Base-by-base conservation (phyloP, 2,797 vertebrate species). In the Sebastes miniatus region DNA sequence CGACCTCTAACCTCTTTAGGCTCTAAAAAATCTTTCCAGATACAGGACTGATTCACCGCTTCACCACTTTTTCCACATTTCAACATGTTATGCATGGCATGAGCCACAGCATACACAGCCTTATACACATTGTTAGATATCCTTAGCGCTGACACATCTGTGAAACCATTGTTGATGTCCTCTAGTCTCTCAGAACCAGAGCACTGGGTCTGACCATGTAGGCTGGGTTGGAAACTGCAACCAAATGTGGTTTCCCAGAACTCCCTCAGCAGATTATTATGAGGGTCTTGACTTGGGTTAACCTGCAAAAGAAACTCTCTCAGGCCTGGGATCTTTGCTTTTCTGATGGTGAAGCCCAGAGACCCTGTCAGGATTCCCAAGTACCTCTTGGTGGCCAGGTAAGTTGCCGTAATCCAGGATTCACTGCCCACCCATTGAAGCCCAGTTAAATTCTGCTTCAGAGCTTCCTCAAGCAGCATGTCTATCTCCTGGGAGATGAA, bases 381-480 rank as follows among this genome's bases (percentile, higher is more conserved):
- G 50, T 88, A 88, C 59, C 43, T 92, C 9, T 87, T 74, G 13
- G 61, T 90, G 65, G 95, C 87, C 67, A 96, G 76, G 73, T 94
- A 81, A 73, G 87, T 76, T 8, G 92, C 92, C 57, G 95, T 95
- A 57, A 96, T 95, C 96, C 96, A 96, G 63, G 96, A 96, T 84
- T 96, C 95, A 78, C 95, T 96, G 32, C 94, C 96, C 11, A 96
- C 89, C 96, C 95, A 96, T 83, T 96, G 95, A 56, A 95, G 77
- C 29, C 92, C 94, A 1, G 92, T 95, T 56, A 96, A 50, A 62
- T 96, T 96, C 82, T 96, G 95, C 14, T 68, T 88, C 34, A 95
- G 69, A 32, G 92, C 89, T 77, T 96, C 95, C 5, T 95, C 92
- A 27, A 96, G 80, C 39, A 96, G 74, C 36, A 95, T 73, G 3